phyloP scores from a whole-genome alignment of 2,888 invertebrate genomes.

The Mythimna impura region DNA sequence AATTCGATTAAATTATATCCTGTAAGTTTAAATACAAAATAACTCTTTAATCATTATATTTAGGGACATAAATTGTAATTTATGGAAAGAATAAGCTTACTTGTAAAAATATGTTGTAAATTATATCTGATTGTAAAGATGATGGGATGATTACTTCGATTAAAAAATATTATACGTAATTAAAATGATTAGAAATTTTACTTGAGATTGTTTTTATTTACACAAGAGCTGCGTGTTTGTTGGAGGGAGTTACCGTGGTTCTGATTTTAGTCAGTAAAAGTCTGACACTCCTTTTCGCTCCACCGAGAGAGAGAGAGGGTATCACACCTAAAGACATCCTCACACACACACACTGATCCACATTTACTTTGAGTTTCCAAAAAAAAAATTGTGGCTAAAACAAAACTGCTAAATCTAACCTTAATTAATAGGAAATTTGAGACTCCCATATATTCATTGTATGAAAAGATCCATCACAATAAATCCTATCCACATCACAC shows the following conservation, averaged over 20 bases:
- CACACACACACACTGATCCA: too few species aligned
- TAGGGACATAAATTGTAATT: slow-evolving; percentile 68
- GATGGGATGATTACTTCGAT: slow-evolving; percentile 65
- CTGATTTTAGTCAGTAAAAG: too few species aligned
- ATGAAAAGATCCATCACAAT: background rate
- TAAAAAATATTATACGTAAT: slow-evolving; percentile 78
- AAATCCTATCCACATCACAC: slow-evolving; percentile 14
- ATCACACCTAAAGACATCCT: too few species aligned
- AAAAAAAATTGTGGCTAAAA: background rate
- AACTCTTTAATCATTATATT: slow-evolving; percentile 61
- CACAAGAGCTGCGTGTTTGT: too few species aligned
- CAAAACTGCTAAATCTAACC: background rate
- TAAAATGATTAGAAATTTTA: slow-evolving; percentile 76
- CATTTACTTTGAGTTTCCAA: background rate
- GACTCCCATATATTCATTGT: background rate
- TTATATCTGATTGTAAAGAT: slow-evolving; percentile 72
- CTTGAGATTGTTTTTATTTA: slow-evolving; percentile 47
- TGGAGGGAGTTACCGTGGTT: too few species aligned
- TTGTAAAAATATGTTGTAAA: slow-evolving; percentile 74
- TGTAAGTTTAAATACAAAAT: slow-evolving; percentile 52
- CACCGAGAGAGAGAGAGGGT: too few species aligned
- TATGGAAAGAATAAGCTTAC: slow-evolving; percentile 62
- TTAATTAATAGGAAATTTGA: background rate
- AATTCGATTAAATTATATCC: slow-evolving; percentile 46
- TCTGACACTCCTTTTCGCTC: too few species aligned